These are phyloP conservation scores for Mus pahari DNA, from an alignment of 2,113 vertebrate genomes.

Conservation along the genomic window DNA sequence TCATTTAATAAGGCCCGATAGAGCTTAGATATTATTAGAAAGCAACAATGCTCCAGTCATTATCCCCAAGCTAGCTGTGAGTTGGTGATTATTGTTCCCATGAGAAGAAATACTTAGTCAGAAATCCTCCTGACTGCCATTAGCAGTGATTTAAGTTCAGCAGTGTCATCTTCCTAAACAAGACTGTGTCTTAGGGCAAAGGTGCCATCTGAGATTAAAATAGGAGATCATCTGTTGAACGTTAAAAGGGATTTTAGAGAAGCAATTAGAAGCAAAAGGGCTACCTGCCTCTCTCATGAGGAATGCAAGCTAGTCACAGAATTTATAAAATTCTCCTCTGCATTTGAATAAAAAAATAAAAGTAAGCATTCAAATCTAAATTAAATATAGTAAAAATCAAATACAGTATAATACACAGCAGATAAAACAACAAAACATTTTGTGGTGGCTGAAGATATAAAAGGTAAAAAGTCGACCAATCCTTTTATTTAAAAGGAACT, in stretches of 20 bases:
- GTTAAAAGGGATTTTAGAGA: conserved; percentile 48
- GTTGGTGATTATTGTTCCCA: conserved; percentile 26
- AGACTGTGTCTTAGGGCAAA: conserved; percentile 44
- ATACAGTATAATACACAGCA: background rate
- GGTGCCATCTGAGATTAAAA: conserved; percentile 25
- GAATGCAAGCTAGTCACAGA: conserved; percentile 1
- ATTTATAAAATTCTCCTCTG: background rate
- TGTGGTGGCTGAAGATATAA: background rate
- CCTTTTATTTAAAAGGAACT: conserved; percentile 10
- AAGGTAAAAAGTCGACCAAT: background rate
- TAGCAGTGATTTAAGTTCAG: background rate
- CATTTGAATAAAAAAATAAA: conserved; percentile 6
- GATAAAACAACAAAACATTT: conserved; percentile 13
- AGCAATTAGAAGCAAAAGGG: conserved; percentile 43
- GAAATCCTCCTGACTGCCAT: background rate
- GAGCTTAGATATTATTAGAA: conserved; percentile 30
- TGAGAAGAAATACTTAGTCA: conserved; percentile 22
- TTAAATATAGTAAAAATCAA: conserved; percentile 35
- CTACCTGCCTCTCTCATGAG: background rate
- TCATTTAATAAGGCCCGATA: conserved; percentile 41
- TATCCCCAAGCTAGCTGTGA: background rate
- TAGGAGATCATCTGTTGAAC: background rate
- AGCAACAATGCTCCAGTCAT: background rate
- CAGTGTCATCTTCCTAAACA: background rate
- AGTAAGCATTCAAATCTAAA: conserved; percentile 39